phyloP scores from a whole-genome alignment of 2,113 vertebrate species.

The Heterocephalus glaber region DNA sequence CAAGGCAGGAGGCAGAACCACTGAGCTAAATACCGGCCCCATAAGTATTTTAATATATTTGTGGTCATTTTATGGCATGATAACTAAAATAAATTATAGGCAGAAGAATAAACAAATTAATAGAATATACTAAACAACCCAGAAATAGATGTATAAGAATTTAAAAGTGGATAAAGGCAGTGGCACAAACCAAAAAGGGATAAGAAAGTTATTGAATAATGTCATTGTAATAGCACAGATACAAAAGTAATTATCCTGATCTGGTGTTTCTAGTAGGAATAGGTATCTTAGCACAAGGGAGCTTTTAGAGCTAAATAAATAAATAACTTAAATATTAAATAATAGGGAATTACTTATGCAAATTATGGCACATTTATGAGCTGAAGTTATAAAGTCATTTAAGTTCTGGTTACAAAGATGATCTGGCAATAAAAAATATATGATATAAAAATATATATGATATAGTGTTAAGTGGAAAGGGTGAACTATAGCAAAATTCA shows the following conservation, averaged over 20 bases:
- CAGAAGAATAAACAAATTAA: not conserved
- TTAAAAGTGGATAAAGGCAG: conserved; percentile 30
- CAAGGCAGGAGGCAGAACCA: too few relatives aligned
- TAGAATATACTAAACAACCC: not conserved
- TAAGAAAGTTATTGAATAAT: conserved; percentile 7
- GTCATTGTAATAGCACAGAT: not conserved
- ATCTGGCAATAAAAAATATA: conserved; percentile 43
- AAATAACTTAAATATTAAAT: conserved; percentile 47
- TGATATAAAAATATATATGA: conserved; percentile 10
- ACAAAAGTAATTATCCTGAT: conserved; percentile 30
- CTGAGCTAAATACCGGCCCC: too few relatives aligned
- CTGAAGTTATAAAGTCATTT: conserved; percentile 45
- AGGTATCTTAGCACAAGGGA: not conserved
- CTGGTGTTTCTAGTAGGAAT: not conserved
- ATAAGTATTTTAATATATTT: conserved; percentile 50
- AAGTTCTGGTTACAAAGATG: conserved; percentile 40
- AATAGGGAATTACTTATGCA: conserved; percentile 1
- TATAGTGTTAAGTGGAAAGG: not conserved
- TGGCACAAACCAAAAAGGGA: not conserved
- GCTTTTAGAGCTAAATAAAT: conserved; percentile 26
- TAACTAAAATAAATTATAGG: conserved; percentile 42
- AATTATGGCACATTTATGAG: not conserved
- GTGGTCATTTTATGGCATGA: conserved; percentile 10
- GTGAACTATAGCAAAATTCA: not conserved
- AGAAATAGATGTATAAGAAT: conserved; percentile 41